A percentile compares a stretch with the other conserved stretches of the same genome.
Conservation (phyloP, 2,113 vertebrate species). For the Thamnophis sirtalis region DNA sequence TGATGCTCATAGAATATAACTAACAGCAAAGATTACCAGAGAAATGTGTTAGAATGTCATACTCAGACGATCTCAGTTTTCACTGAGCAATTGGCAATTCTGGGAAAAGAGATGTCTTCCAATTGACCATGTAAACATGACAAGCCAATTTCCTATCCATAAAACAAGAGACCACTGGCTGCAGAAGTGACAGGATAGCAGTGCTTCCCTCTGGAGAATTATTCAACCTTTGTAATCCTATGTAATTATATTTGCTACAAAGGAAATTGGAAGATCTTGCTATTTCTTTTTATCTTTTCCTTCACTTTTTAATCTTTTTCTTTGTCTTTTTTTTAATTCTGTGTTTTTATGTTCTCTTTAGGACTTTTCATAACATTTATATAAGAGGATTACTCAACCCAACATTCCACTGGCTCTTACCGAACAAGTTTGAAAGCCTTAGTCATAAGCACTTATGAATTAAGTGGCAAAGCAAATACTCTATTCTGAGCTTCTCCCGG, state of each 20-base stretch:
- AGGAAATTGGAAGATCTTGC: neutral
- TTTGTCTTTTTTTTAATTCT: neutral
- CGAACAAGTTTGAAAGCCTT: neutral
- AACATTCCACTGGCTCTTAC: neutral
- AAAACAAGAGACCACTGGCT: neutral
- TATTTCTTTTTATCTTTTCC: neutral
- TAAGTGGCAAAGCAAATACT: neutral
- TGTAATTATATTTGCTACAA: neutral
- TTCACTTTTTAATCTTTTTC: neutral
- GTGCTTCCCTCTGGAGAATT: neutral
- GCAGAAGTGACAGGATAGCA: neutral
- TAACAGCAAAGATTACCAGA: neutral
- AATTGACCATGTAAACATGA: neutral
- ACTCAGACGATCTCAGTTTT: neutral
- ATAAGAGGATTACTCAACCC: neutral
- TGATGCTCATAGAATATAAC: neutral
- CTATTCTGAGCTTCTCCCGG: neutral
- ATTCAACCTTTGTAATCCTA: neutral
- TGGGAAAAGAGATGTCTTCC: neutral
- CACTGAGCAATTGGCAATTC: neutral
- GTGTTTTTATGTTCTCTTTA: neutral
- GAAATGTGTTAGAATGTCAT: neutral
- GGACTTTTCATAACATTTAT: neutral
- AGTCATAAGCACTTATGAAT: neutral
- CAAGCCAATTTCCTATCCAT: neutral